Conservation (phyloP, 2,888 invertebrate species). For the Zygogramma bicolorata region DNA sequence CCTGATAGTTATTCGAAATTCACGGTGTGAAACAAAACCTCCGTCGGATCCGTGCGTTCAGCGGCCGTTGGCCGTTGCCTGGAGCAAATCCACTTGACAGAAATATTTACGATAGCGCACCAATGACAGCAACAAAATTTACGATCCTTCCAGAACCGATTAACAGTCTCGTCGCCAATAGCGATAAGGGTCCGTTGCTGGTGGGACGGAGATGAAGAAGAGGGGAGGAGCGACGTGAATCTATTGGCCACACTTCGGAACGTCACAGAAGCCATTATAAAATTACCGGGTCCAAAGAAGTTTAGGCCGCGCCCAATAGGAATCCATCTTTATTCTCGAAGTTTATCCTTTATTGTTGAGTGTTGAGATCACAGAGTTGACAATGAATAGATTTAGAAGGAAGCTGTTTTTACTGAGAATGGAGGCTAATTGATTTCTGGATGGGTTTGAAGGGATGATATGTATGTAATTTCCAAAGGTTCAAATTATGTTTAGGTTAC, state of each 20-base stretch:
- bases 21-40: too few relatives aligned
- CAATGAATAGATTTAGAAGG: slow-evolving; percentile 13
- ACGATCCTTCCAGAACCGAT: slow-evolving; percentile 37
- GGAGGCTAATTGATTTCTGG: slow-evolving; percentile 28
- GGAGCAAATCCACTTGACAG: slow-evolving; percentile 20
- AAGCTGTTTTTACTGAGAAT: slow-evolving; percentile 11
- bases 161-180: slow-evolving; percentile 46
- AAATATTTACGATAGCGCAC: slow-evolving; percentile 49
- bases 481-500: too few relatives aligned
- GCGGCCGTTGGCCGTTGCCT: background rate
- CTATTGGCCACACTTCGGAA: slow-evolving; percentile 50
- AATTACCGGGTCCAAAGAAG: slow-evolving; percentile 51
- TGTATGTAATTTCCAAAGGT: too few relatives aligned
- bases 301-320: slow-evolving; percentile 42
- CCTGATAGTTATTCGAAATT: too few relatives aligned
- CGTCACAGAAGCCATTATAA: slow-evolving; percentile 57
- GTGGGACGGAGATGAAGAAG: slow-evolving; percentile 25
- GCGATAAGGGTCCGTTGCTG: slow-evolving; percentile 25
- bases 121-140: slow-evolving; percentile 53
- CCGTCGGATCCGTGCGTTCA: background rate
- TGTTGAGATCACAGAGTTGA: slow-evolving; percentile 31
- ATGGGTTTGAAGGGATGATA: too few relatives aligned
- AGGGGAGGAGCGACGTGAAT: slow-evolving; percentile 37
- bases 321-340: slow-evolving; percentile 39
- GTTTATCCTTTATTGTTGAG: too few relatives aligned